Percentiles rank a stretch among this genome's conserved stretches.
phyloP scores from a whole-genome alignment of 1,140 invertebrate species.

The Drosophila equinoxialis region DNA sequence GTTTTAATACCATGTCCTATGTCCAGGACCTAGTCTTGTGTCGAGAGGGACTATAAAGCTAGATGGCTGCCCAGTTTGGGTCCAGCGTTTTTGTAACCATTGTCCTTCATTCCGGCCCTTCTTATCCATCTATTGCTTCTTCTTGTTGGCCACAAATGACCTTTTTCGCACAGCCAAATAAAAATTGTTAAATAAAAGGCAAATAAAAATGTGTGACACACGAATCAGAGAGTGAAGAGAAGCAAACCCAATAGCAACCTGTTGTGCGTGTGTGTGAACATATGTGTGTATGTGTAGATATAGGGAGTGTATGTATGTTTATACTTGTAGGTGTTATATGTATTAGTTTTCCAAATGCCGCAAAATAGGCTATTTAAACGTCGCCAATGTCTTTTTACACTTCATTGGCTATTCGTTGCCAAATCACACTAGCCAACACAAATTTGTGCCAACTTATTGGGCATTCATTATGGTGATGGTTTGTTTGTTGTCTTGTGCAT shows the following conservation, averaged over 20 bases:
- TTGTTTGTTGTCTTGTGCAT: slow-evolving; percentile 17
- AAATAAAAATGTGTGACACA: slow-evolving; percentile 75
- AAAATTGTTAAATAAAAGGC: slow-evolving; percentile 80
- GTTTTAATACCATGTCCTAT: slow-evolving; percentile 60
- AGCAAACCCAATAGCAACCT: slow-evolving; percentile 52
- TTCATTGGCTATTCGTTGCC: slow-evolving; percentile 37
- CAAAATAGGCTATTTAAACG: slow-evolving; percentile 70
- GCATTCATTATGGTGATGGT: background rate
- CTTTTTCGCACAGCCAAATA: slow-evolving; percentile 75
- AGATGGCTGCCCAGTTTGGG: slow-evolving; percentile 31
- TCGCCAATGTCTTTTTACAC: slow-evolving; percentile 76
- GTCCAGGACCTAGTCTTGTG: slow-evolving; percentile 24
- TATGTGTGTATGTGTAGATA: slow-evolving; percentile 20
- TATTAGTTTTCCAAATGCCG: slow-evolving; percentile 55
- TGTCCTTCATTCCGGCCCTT: background rate
- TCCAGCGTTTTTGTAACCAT: slow-evolving; percentile 32
- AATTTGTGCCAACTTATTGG: background rate
- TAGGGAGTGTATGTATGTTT: background rate
- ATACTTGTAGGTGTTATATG: slow-evolving; percentile 40
- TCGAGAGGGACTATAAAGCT: slow-evolving; percentile 56
- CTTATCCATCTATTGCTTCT: background rate
- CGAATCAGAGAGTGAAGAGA: slow-evolving; percentile 41
- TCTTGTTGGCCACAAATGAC: slow-evolving; percentile 60
- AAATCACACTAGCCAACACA: slow-evolving; percentile 35
- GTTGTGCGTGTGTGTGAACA: slow-evolving; percentile 46